These are phyloP conservation scores for Proteles cristata DNA, from an alignment of 2,113 vertebrate genomes.

Conservation along the genomic window DNA sequence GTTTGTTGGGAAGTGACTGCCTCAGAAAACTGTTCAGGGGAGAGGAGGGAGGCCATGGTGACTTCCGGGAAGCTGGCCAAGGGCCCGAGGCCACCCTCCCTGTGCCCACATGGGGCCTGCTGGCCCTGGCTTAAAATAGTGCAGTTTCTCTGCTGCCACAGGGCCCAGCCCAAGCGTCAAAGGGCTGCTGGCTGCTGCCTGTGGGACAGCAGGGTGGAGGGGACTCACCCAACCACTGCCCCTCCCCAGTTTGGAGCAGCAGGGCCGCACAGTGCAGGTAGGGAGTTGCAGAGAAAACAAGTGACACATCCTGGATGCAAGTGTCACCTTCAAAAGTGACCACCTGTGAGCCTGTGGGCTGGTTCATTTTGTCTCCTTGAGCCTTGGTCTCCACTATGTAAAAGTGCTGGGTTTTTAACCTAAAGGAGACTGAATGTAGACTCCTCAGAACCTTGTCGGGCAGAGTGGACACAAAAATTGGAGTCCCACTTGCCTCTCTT, in stretches of 20 bases:
- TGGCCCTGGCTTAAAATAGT: constrained; percentile 81
- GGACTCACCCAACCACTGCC: not conserved
- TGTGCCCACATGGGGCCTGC: constrained; percentile 70
- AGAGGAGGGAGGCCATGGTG: constrained; percentile 75
- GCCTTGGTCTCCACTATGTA: not conserved
- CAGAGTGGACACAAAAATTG: not conserved
- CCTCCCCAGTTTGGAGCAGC: not conserved
- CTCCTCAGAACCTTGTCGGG: not conserved
- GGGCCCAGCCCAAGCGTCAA: not conserved
- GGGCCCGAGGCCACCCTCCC: constrained; percentile 74
- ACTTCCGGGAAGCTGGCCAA: constrained; percentile 80
- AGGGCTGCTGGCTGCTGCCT: not conserved
- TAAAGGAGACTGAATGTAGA: not conserved
- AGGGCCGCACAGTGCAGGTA: not conserved
- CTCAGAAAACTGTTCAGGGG: constrained; percentile 68
- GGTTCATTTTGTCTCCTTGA: not conserved
- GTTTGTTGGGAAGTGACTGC: constrained; percentile 79
- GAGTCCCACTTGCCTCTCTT: not conserved
- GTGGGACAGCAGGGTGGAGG: not conserved
- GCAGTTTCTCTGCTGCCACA: constrained; percentile 57
- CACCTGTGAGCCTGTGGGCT: not conserved
- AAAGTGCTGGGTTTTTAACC: not conserved
- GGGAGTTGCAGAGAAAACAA: not conserved
- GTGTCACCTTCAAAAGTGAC: not conserved
- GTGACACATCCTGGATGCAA: not conserved